Evolutionary conservation across 1,140 invertebrate species (phyloP), one percentile per base, ranked within the genome.

Genomic region (Lucilia cuprina): DNA sequence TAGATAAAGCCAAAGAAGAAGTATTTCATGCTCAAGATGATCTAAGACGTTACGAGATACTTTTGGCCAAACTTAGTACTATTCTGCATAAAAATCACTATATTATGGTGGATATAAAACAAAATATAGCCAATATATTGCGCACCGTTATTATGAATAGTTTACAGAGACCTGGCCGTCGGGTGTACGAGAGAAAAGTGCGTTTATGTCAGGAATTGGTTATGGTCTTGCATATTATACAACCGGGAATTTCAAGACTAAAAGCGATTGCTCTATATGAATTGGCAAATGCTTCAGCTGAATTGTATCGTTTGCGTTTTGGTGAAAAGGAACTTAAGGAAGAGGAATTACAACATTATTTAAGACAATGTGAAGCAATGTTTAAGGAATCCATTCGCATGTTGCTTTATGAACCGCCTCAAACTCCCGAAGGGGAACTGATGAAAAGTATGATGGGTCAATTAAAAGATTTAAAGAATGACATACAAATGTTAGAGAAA

Each of bases 251-350:
- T 87, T 95, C 95, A 13, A 92, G 95, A 82, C 91, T 93, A 87
- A 88, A 90, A 95, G 95, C 94, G 14, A 94, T 96, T 82, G 93
- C 95, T 14, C 87, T 96, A 34, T 96, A 96, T 84, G 95, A 97
- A 90, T 89, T 96, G 85, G 95, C 96, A 87, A 93, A 94, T 17
- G 93, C 95, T 0, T 91, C 94, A 65, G 92, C 94, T 7, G 93
- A 94, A 82, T 87, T 96, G 49, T 93, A 94, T 21, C 83, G 89
- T 2, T 87, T 89, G 35, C 60, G 87, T 17, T 90, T 85, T 70
- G 87, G 83, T 9, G 88, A 89, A 25, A 85, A 87, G 70, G 89
- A 89, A 30, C 49, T 86, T 0, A 82, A 65, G 12, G 25, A 85
- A 14, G 21, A 74, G 2, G 86, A 88, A 35, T 34, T 41, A 13